Conservation (phyloP, 2,113 vertebrate species). For the Phaethornis superciliosus region DNA sequence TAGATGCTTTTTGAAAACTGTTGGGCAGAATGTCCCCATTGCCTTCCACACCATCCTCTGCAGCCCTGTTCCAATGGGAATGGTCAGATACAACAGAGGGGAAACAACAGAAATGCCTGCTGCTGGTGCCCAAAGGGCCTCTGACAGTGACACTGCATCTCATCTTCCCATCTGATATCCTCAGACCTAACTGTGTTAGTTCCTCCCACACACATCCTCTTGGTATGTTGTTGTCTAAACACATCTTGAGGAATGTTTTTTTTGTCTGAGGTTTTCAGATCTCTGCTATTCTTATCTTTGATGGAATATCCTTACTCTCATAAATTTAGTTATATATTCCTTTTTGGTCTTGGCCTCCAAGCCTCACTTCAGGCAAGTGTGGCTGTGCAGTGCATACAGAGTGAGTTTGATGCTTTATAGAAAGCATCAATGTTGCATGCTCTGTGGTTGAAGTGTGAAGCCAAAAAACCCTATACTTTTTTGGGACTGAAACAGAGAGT, state of each 20-base stretch:
- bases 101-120: background rate
- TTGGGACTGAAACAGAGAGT: background rate
- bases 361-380: background rate
- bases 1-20: background rate
- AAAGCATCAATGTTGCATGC: background rate
- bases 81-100: fast-evolving
- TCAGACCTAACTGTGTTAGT: background rate
- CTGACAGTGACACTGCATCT: background rate
- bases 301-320: background rate
- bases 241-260: background rate
- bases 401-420: background rate
- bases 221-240: background rate
- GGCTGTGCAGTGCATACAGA: background rate
- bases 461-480: background rate
- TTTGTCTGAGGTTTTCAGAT: background rate
- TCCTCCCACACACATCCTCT: background rate
- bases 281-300: background rate
- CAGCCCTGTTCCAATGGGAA: background rate
- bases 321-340: background rate
- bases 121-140: background rate
- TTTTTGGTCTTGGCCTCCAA: background rate
- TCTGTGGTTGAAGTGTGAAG: background rate
- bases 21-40: background rate
- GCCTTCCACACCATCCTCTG: background rate
- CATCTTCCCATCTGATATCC: background rate